Evolutionary conservation across 2,797 vertebrate genomes (phyloP).

Genomic region (Argya squamiceps): DNA sequence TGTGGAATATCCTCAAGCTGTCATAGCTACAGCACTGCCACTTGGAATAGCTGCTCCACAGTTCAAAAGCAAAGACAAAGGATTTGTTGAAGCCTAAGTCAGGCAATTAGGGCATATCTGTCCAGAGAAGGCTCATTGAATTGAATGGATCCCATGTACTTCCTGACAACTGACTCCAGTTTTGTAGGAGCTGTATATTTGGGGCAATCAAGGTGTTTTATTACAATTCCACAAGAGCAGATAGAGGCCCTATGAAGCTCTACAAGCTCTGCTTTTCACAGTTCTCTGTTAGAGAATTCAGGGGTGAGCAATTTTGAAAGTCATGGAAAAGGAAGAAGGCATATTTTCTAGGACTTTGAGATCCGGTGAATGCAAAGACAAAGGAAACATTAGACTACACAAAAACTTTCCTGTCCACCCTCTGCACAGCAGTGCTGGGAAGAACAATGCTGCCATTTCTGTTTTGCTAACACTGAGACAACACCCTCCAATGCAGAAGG

Average conservation of each 20-base stretch:
- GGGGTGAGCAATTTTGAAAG: not conserved
- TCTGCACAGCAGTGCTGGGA: not conserved
- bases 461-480: not conserved
- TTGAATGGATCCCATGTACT: not conserved
- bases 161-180: not conserved
- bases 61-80: not conserved
- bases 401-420: not conserved
- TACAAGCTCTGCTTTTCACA: not conserved
- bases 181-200: not conserved
- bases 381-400: not conserved
- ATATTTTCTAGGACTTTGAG: not conserved
- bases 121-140: not conserved
- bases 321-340: not conserved
- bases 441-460: not conserved
- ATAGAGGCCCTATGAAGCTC: not conserved
- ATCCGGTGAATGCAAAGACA: not conserved
- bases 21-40: not conserved
- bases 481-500: not conserved
- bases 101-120: not conserved
- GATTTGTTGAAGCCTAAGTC: not conserved
- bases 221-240: not conserved
- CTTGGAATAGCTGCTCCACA: not conserved
- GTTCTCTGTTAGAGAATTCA: not conserved
- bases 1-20: conserved; percentile 19
- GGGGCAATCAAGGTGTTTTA: not conserved